Evolutionary conservation across 2,113 vertebrate species (phyloP), one percentile per base, ranked within the genome.

Genomic region (Calidris pugnax): DNA sequence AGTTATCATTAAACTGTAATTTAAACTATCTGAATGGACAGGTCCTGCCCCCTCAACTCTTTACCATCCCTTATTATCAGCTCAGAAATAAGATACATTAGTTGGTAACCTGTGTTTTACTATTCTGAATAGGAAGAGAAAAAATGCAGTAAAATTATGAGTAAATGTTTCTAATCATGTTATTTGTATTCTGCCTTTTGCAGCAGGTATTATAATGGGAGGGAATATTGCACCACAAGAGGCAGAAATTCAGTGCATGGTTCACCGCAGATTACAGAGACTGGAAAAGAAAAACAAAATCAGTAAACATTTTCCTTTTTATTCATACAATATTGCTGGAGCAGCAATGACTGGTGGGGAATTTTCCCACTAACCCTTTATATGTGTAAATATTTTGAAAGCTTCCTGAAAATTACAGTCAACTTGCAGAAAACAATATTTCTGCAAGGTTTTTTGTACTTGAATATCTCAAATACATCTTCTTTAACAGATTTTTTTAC

Each of bases 1-100:
- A 88, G 41, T 83, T 92, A 93, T 47, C 83, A 88, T 88, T 93
- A 92, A 81, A 24, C 21, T 92, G 79, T 51, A 94, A 92, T 81
- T 96, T 92, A 85, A 89, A n/a, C 72, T 88, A 48, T 30, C 56
- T 87, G 87, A 97, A 87, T 72, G 39, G 35, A 72, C 24, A 75
- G 19, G 28, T 62, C 18, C 2, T 5, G 3, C 6, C 26, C 9
- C 24, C 4, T 2, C 53, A 19, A 66, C 27, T 68, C 66, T 85
- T 30, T 66, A 53, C 9, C 12, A 30, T 80, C 37, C 30, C 30
- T 84, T 57, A 69, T 69, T 82, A 41, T 85, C 51, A 89, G 16
- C 48, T 85, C 32, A 62, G 66, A 89, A 95, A 93, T 57, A 87
- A 68, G 48, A 93, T 35, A 86, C 11, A 41, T 66, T 48, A 57